These are phyloP conservation scores for Rhabdomys pumilio DNA, from an alignment of 2,797 vertebrate species.

Conservation along the genomic window DNA sequence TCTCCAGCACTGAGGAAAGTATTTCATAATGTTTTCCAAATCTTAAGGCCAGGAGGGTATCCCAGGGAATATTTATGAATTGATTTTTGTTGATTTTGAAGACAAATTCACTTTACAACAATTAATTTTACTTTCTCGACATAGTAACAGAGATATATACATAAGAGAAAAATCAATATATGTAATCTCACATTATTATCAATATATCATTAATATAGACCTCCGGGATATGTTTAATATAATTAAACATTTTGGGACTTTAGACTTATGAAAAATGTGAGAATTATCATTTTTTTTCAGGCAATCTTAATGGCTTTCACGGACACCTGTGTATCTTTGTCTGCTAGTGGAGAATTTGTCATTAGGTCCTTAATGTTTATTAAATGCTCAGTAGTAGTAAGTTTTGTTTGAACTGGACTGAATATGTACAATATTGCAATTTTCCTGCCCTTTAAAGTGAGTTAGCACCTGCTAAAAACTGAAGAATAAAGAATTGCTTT, in stretches of 20 bases:
- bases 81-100: neutral
- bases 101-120: neutral
- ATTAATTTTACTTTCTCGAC: slow-evolving; percentile 40
- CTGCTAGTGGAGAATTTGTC: neutral
- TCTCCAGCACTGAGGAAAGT: neutral
- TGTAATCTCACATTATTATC: slow-evolving; percentile 9
- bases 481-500: neutral
- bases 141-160: neutral
- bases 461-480: neutral
- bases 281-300: slow-evolving; percentile 19
- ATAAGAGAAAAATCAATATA: neutral
- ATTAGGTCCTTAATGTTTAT: neutral
- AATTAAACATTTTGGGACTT: slow-evolving; percentile 27
- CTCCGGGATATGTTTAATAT: neutral
- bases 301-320: neutral
- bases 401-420: slow-evolving; percentile 9
- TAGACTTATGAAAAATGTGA: slow-evolving; percentile 44
- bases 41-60: neutral
- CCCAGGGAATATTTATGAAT: neutral
- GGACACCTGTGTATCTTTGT: neutral
- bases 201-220: neutral
- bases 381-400: slow-evolving; percentile 9
- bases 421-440: slow-evolving; percentile 18
- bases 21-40: slow-evolving; percentile 17
- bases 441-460: slow-evolving; percentile 43